phyloP scores from a whole-genome alignment of 2,888 invertebrate species.

The Anodontia alba region DNA sequence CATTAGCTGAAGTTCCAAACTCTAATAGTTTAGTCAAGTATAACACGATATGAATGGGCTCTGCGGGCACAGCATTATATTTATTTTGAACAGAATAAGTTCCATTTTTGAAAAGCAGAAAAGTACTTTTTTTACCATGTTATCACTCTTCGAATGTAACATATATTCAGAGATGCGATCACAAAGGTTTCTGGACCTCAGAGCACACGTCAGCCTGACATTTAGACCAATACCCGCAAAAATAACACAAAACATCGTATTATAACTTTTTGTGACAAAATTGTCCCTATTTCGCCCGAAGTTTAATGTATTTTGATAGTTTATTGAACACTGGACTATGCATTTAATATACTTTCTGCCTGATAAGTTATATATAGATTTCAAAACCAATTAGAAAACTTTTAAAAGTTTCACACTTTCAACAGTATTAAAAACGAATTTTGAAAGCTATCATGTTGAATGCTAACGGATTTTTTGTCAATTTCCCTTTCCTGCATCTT shows the following conservation, averaged over 20 bases:
- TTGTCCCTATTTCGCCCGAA: not conserved
- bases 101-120: constrained; percentile 47
- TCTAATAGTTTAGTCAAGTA: constrained; percentile 43
- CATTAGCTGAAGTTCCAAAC: constrained; percentile 19
- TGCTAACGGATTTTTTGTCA: constrained; percentile 29
- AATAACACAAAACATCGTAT: not conserved
- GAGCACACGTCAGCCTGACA: not conserved
- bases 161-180: constrained; percentile 23
- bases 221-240: constrained; percentile 14
- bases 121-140: constrained; percentile 39
- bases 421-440: constrained; percentile 1
- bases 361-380: too few species aligned
- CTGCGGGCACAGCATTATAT: constrained; percentile 23
- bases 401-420: too few species aligned
- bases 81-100: constrained; percentile 26
- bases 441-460: constrained; percentile 33
- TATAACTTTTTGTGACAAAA: not conserved
- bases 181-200: not conserved
- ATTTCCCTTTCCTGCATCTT: constrained; percentile 37
- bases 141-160: constrained; percentile 35
- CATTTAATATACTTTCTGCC: too few species aligned
- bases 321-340: not conserved
- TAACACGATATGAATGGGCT: constrained; percentile 37
- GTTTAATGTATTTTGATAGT: not conserved
- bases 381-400: too few species aligned